These are phyloP conservation scores for Cataglyphis albicans DNA, from an alignment of 2,888 invertebrate genomes.

Conservation along the genomic window DNA sequence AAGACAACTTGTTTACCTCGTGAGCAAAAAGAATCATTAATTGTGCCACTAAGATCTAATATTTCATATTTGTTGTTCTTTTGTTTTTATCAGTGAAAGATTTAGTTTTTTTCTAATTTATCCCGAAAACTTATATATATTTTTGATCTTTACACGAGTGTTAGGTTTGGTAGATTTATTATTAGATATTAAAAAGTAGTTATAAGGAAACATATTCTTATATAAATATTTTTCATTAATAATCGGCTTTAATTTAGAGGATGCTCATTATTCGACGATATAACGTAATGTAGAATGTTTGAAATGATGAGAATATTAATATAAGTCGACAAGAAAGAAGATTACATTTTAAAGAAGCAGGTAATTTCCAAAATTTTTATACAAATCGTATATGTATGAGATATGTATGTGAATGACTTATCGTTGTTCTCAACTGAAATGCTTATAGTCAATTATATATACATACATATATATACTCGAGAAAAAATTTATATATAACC, in stretches of 20 bases:
- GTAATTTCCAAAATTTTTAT: neutral
- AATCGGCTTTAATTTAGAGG: neutral
- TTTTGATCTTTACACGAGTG: neutral
- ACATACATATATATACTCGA: neutral
- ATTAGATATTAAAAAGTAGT: neutral
- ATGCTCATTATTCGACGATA: neutral
- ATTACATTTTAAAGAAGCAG: neutral
- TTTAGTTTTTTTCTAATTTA: constrained; percentile 1
- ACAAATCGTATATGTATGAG: neutral
- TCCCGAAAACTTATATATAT: neutral
- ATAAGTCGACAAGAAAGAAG: neutral
- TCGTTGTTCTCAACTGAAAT: neutral
- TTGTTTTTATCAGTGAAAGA: neutral
- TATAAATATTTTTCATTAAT: neutral
- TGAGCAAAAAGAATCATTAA: constrained; percentile 59
- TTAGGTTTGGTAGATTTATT: constrained; percentile 9
- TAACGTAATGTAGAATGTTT: neutral
- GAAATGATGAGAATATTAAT: neutral
- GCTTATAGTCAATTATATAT: neutral
- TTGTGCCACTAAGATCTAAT: constrained; percentile 26
- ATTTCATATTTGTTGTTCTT: neutral
- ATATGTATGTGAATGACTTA: neutral
- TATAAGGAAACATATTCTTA: neutral
- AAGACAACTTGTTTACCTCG: constrained; percentile 65
- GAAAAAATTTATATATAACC: too few species aligned